Evolutionary conservation across 1,140 invertebrate genomes (phyloP).

Genomic region (Sycophaga agraensis): DNA sequence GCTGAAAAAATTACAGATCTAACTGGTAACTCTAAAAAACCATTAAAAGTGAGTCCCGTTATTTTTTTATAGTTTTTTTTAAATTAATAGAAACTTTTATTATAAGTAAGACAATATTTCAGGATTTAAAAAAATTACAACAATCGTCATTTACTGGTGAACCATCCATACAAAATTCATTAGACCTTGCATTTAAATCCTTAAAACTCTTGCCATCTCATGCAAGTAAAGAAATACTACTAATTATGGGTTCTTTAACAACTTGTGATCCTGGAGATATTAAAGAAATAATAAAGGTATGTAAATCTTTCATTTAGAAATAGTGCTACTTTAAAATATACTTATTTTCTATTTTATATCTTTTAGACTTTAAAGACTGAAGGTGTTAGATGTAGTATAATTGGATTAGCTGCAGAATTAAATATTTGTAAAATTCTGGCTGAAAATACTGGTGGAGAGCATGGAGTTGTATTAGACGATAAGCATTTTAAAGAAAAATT

Average conservation of each 20-base stretch:
- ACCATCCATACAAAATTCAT: constrained; percentile 91
- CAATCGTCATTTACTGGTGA: constrained; percentile 74
- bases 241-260: constrained; percentile 91
- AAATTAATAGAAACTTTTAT: not conserved
- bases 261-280: constrained; percentile 97
- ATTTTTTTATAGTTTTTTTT: not conserved
- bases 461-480: constrained; percentile 90
- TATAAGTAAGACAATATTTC: constrained; percentile 15
- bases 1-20: constrained; percentile 90
- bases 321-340: constrained; percentile 8
- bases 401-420: constrained; percentile 94
- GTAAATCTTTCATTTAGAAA: constrained; percentile 26
- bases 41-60: constrained; percentile 64
- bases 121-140: constrained; percentile 56
- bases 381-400: constrained; percentile 87
- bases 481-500: constrained; percentile 82
- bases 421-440: constrained; percentile 84
- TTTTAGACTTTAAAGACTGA: constrained; percentile 68
- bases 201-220: constrained; percentile 90
- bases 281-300: constrained; percentile 78
- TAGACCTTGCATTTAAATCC: constrained; percentile 83
- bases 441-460: constrained; percentile 80
- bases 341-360: not conserved
- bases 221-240: constrained; percentile 88
- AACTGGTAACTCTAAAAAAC: constrained; percentile 81